Conservation (phyloP, 2,888 invertebrate genomes). For the Macropis europaea region DNA sequence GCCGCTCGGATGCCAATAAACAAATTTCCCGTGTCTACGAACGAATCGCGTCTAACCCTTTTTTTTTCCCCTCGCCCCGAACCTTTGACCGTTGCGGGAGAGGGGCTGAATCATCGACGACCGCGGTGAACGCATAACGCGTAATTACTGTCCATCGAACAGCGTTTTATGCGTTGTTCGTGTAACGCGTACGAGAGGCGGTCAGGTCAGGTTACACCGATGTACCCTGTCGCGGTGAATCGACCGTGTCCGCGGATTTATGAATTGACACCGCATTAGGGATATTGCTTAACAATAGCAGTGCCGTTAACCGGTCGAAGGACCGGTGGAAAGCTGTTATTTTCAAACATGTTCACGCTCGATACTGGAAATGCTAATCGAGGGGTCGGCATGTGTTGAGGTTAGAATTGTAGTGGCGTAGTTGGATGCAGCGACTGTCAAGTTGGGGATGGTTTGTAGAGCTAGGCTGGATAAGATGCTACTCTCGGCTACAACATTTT, state of each 20-base stretch:
- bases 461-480: too few species aligned
- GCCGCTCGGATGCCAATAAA: conserved; percentile 61
- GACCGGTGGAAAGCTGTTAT: conserved; percentile 38
- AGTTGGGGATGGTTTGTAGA: too few species aligned
- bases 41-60: conserved; percentile 51
- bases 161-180: conserved; percentile 35
- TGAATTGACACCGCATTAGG: conserved; percentile 51
- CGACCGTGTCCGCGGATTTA: conserved; percentile 27
- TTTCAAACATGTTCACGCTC: conserved; percentile 26
- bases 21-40: conserved; percentile 65
- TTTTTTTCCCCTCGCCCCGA: neutral
- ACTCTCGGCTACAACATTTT: too few species aligned
- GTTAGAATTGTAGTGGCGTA: too few species aligned
- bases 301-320: conserved; percentile 12
- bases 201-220: too few species aligned
- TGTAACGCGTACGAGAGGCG: conserved; percentile 23
- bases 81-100: conserved; percentile 17
- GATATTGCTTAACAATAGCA: conserved; percentile 52
- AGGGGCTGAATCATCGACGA: conserved; percentile 21
- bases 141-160: conserved; percentile 59
- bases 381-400: too few species aligned
- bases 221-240: conserved; percentile 29
- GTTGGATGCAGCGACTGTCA: too few species aligned
- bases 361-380: too few species aligned
- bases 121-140: conserved; percentile 51